Percentiles rank a stretch among this genome's conserved stretches.
These are phyloP conservation scores for Microdon myrmicae DNA, from an alignment of 2,888 invertebrate genomes.

Conservation along the genomic window DNA sequence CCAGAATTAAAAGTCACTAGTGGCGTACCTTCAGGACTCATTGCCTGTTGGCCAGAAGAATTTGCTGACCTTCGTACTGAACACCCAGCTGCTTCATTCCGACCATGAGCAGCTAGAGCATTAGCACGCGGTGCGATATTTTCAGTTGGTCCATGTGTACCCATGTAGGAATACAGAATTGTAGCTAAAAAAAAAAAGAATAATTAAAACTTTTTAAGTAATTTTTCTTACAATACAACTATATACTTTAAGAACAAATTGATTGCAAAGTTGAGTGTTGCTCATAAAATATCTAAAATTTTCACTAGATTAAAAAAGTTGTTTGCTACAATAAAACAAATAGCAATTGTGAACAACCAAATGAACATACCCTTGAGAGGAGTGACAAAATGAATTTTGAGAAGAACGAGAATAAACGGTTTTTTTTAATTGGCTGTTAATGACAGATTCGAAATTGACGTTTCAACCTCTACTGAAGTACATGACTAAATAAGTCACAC, in stretches of 20 bases:
- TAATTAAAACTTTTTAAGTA: neutral
- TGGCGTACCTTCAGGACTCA: conserved; percentile 66
- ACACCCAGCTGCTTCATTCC: conserved; percentile 16
- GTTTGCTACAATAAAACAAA: too few relatives aligned
- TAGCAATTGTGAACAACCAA: too few relatives aligned
- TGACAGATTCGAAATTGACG: too few relatives aligned
- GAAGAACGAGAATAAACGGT: too few relatives aligned
- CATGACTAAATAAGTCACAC: too few relatives aligned
- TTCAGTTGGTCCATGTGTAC: conserved; percentile 59
- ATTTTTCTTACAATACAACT: neutral
- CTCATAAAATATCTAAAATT: too few relatives aligned
- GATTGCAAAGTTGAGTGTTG: too few relatives aligned
- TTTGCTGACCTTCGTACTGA: conserved; percentile 38
- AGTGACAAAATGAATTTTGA: too few relatives aligned
- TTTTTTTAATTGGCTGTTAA: too few relatives aligned
- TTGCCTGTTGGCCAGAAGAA: conserved; percentile 31
- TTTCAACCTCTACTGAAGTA: too few relatives aligned
- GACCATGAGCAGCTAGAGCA: conserved; percentile 23
- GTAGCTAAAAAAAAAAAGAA: conserved; percentile 67
- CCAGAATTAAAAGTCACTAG: conserved; percentile 66
- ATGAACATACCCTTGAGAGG: too few relatives aligned
- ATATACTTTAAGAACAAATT: neutral
- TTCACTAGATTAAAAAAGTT: too few relatives aligned
- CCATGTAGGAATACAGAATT: conserved; percentile 73
- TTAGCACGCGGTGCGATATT: conserved; percentile 54